Percentiles rank a stretch among this genome's conserved stretches.
Evolutionary conservation across 2,888 invertebrate species (phyloP).

Genomic region (Drosophila tripunctata): DNA sequence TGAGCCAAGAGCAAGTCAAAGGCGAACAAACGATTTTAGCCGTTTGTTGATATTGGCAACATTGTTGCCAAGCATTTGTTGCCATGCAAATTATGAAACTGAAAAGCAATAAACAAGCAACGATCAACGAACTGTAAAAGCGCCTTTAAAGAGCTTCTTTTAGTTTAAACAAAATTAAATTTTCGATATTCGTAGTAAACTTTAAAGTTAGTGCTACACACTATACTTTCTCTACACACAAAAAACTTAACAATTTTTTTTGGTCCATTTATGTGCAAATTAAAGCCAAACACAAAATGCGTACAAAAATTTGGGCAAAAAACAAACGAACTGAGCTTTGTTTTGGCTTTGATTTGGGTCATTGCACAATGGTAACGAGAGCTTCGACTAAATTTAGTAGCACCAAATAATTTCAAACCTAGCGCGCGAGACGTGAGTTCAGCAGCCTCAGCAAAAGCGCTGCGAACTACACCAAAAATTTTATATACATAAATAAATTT

Average conservation of each 20-base stretch:
- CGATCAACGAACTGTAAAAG: slow-evolving; percentile 7
- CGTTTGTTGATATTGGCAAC: slow-evolving; percentile 42
- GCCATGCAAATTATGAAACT: slow-evolving; percentile 69
- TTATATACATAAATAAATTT: background rate
- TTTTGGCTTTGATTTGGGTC: slow-evolving; percentile 74
- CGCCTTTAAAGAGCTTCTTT: background rate
- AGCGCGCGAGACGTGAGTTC: slow-evolving; percentile 33
- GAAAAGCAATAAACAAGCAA: slow-evolving; percentile 8
- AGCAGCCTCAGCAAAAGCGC: slow-evolving; percentile 27
- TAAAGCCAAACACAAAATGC: slow-evolving; percentile 27
- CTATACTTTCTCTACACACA: slow-evolving; percentile 62
- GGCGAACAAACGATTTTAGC: slow-evolving; percentile 31
- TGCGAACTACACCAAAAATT: slow-evolving; percentile 10
- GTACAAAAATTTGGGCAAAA: slow-evolving; percentile 42
- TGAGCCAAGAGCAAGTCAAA: slow-evolving; percentile 36
- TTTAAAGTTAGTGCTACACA: slow-evolving; percentile 22
- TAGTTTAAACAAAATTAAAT: slow-evolving; percentile 21
- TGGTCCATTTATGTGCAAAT: slow-evolving; percentile 71
- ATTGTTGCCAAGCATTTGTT: slow-evolving; percentile 66
- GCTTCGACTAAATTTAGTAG: slow-evolving; percentile 68
- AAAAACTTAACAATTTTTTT: slow-evolving; percentile 16
- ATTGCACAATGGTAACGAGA: slow-evolving; percentile 79
- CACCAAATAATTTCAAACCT: slow-evolving; percentile 45
- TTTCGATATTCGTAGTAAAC: slow-evolving; percentile 25
- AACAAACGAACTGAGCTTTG: slow-evolving; percentile 44